Evolutionary conservation across 1,140 invertebrate species (phyloP).

Genomic region (Forficula auricularia): DNA sequence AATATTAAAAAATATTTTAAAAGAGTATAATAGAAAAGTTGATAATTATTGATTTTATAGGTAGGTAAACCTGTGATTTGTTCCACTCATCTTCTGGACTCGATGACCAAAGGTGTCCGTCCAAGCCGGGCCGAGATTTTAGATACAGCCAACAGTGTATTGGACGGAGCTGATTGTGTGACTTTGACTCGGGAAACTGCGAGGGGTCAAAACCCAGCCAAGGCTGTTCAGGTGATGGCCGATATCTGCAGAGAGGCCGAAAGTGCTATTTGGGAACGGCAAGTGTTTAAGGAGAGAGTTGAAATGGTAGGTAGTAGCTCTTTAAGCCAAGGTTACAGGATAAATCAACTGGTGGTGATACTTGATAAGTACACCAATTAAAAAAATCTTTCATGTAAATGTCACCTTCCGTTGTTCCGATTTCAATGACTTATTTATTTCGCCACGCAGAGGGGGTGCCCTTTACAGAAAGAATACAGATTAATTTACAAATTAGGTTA

Average conservation of each 20-base stretch:
- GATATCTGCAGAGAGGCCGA: slow-evolving; percentile 41
- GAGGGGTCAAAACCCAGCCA: slow-evolving; percentile 31
- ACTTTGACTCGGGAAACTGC: slow-evolving; percentile 44
- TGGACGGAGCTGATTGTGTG: slow-evolving; percentile 47
- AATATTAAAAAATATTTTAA: too few species aligned
- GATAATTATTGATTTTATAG: too few species aligned
- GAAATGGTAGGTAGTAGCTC: slow-evolving; percentile 14
- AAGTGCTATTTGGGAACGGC: slow-evolving; percentile 42
- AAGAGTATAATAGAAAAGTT: too few species aligned
- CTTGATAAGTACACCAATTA: too few species aligned
- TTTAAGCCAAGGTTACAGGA: slow-evolving; percentile 23
- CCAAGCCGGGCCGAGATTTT: slow-evolving; percentile 36
- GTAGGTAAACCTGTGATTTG: slow-evolving; percentile 38
- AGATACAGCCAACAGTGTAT: slow-evolving; percentile 48
- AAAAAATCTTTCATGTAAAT: too few species aligned
- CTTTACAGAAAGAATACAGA: too few species aligned
- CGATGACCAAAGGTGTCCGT: slow-evolving; percentile 34
- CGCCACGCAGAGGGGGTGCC: too few species aligned
- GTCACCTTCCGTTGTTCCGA: too few species aligned
- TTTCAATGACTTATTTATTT: too few species aligned
- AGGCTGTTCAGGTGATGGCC: slow-evolving; percentile 24
- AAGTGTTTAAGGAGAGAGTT: slow-evolving; percentile 38
- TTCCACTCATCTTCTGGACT: slow-evolving; percentile 38
- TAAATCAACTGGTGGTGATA: too few species aligned
- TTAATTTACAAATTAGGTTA: too few species aligned